Conservation (phyloP, 2,888 invertebrate species). For the Rhogogaster chlorosoma region DNA sequence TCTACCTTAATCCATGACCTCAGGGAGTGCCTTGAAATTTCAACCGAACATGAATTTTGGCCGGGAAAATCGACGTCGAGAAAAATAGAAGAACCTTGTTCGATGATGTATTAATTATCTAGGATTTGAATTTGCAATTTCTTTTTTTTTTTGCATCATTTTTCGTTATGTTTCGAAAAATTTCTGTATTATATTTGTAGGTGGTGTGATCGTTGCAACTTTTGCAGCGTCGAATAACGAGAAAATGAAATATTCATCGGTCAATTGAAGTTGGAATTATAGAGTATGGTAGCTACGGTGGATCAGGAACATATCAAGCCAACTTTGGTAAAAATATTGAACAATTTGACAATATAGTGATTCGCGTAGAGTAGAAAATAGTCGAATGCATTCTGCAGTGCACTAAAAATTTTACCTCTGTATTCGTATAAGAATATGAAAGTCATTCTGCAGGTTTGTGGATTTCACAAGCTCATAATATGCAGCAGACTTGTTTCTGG, state of each 20-base stretch:
- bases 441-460: background rate
- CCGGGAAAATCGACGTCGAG: background rate
- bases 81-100: background rate
- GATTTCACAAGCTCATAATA: conserved; percentile 3
- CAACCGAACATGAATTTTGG: background rate
- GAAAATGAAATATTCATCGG: background rate
- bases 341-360: conserved; percentile 14
- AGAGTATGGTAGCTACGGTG: background rate
- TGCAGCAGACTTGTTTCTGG: background rate
- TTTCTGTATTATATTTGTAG: background rate
- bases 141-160: background rate
- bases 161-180: background rate
- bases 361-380: background rate
- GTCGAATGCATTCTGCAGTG: background rate
- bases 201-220: background rate
- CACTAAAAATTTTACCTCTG: conserved; percentile 26
- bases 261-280: background rate
- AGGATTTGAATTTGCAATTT: background rate
- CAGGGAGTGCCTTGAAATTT: background rate
- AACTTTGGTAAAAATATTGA: conserved; percentile 20
- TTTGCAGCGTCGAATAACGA: background rate
- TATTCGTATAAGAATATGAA: conserved; percentile 21
- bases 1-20: conserved; percentile 23
- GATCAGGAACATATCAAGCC: background rate
- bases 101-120: background rate